phyloP scores from a whole-genome alignment of 2,113 vertebrate species.

The Neotoma lepida region DNA sequence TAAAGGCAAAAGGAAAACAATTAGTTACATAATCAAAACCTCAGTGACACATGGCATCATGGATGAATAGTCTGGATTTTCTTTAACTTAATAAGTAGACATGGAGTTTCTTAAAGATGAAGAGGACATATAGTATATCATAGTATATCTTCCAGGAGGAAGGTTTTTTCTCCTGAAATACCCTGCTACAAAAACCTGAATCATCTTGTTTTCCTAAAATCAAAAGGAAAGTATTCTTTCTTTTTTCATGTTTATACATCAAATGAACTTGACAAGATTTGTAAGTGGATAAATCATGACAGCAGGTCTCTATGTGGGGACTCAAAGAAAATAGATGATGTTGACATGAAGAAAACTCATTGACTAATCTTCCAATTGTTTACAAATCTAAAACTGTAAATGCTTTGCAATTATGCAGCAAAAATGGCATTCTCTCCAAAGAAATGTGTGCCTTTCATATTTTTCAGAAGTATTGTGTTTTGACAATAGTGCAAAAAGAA shows the following conservation, averaged over 20 bases:
- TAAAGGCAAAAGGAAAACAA: background rate
- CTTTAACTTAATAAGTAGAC: background rate
- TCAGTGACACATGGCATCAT: conserved; percentile 20
- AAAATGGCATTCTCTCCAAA: conserved; percentile 24
- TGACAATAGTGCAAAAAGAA: conserved; percentile 53
- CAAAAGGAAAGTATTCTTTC: background rate
- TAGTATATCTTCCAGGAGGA: conserved; percentile 9
- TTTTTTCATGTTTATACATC: background rate
- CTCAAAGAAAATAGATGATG: conserved; percentile 9
- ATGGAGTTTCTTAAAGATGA: conserved; percentile 15
- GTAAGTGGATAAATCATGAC: conserved; percentile 46
- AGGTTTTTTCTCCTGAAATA: conserved; percentile 43
- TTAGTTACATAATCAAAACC: conserved; percentile 47
- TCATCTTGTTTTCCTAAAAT: conserved; percentile 52
- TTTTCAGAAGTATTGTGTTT: conserved; percentile 51
- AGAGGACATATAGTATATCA: background rate
- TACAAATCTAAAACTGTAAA: conserved; percentile 57
- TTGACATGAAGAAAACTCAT: conserved; percentile 55
- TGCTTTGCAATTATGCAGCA: conserved; percentile 32
- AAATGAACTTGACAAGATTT: conserved; percentile 50
- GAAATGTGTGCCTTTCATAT: conserved; percentile 16
- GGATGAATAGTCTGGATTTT: conserved; percentile 33
- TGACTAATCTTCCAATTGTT: conserved; percentile 7
- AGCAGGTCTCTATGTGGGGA: background rate
- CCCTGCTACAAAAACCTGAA: conserved; percentile 21